These are phyloP conservation scores for Eledona agricola DNA, from an alignment of 2,888 invertebrate genomes.

Conservation along the genomic window DNA sequence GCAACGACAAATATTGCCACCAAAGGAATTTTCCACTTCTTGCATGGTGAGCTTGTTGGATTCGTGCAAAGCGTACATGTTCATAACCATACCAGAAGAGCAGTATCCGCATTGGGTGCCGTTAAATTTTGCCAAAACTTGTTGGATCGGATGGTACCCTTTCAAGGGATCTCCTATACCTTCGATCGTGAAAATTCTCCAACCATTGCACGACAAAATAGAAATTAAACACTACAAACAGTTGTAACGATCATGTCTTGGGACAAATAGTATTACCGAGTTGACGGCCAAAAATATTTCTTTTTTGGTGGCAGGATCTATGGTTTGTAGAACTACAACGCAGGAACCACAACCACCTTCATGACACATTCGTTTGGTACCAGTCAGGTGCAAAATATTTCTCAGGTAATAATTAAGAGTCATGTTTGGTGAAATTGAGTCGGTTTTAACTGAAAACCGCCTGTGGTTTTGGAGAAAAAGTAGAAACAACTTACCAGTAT, in stretches of 20 bases:
- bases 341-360: conserved; percentile 81
- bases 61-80: conserved; percentile 69
- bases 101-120: conserved; percentile 78
- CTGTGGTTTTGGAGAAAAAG: not conserved
- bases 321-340: conserved; percentile 64
- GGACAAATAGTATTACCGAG: conserved; percentile 64
- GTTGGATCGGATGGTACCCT: conserved; percentile 73
- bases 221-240: conserved; percentile 64
- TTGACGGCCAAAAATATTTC: conserved; percentile 69
- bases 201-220: conserved; percentile 66
- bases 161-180: conserved; percentile 70
- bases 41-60: conserved; percentile 64
- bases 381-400: conserved; percentile 50
- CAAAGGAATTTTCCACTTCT: conserved; percentile 75
- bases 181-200: conserved; percentile 77
- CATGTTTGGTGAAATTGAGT: conserved; percentile 10
- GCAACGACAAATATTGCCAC: conserved; percentile 77
- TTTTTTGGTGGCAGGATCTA: conserved; percentile 64
- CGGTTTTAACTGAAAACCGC: conserved; percentile 12
- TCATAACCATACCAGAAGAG: conserved; percentile 80
- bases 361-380: conserved; percentile 76
- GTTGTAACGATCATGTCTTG: conserved; percentile 1
- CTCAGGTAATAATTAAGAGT: conserved; percentile 18
- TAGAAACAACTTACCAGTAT: conserved; percentile 5
- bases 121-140: conserved; percentile 67